Evolutionary conservation across 1,140 invertebrate genomes (phyloP).

Genomic region (Acromyrmex heyeri): DNA sequence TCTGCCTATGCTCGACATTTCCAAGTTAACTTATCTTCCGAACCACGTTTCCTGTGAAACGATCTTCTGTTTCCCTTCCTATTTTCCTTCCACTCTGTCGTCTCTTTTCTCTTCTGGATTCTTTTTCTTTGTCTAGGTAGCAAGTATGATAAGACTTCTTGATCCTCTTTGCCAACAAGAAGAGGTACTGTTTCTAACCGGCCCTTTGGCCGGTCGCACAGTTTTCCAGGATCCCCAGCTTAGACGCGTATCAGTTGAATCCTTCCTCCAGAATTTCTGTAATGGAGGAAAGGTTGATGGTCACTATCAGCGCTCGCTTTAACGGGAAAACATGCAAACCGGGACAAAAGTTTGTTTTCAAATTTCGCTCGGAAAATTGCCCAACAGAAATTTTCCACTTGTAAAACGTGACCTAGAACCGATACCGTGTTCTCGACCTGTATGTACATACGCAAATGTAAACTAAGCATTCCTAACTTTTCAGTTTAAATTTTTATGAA

Average conservation of each 20-base stretch:
- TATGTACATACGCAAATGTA: neutral
- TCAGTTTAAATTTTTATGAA: slow-evolving; percentile 26
- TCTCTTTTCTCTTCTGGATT: neutral
- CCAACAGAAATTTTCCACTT: slow-evolving; percentile 6
- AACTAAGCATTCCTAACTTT: slow-evolving; percentile 38
- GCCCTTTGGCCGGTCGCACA: slow-evolving; percentile 49
- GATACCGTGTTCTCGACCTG: neutral
- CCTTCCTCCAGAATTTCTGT: slow-evolving; percentile 62
- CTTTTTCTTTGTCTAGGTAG: slow-evolving; percentile 29
- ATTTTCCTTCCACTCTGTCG: neutral
- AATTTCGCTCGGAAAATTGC: slow-evolving; percentile 30
- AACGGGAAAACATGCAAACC: slow-evolving; percentile 8
- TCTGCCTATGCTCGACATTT: slow-evolving; percentile 54
- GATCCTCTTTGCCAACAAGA: slow-evolving; percentile 53
- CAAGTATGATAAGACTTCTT: slow-evolving; percentile 49
- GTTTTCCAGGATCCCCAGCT: slow-evolving; percentile 44
- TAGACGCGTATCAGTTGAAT: slow-evolving; percentile 67
- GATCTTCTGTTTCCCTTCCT: slow-evolving; percentile 31
- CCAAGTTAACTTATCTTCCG: slow-evolving; percentile 16
- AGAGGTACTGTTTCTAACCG: slow-evolving; percentile 54
- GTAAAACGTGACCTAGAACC: slow-evolving; percentile 20
- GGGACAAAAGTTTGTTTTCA: slow-evolving; percentile 32
- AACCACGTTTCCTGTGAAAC: neutral
- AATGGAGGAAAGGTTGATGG: slow-evolving; percentile 55
- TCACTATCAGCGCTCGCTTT: slow-evolving; percentile 44